Evolutionary conservation across 2,113 vertebrate species (phyloP), one percentile per base, ranked within the genome.

Genomic region (Corvus hawaiiensis): DNA sequence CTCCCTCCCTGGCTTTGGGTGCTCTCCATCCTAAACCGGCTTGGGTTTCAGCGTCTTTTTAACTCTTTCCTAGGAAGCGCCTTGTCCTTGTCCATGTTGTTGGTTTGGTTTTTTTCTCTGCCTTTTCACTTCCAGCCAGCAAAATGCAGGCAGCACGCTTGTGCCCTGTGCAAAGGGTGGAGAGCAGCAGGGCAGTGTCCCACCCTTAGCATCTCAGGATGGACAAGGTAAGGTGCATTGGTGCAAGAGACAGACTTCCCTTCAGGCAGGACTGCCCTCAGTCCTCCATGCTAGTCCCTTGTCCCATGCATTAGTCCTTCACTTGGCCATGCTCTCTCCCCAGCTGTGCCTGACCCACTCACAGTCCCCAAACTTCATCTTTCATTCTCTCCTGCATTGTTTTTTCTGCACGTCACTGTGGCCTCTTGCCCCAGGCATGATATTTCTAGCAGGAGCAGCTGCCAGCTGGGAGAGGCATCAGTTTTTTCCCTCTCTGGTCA

Each of bases 51-150:
- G 72, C 0, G 30, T 55, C 75, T 90, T 88, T 97, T 97, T 97
- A 97, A 97, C 96, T 89, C 95, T 95, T 97, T 96, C 95, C 80
- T 97, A 56, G 86, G 21, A 63, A 73, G 59, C 5, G 24, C 26
- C 30, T 86, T 74, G 67, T 61, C 84, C 16, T 88, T 54, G 35
- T 26, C 4, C 6, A 3, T 15, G 24, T 62, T 27, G 6, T 8
- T 28, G 22, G 3, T 39, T 26, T 56, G 11, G 24, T 28, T 13
- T 66, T 51, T 54, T 10, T 1, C 52, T 43, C 48, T 13, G 12
- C n/a, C 26, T 83, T 88, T 93, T 90, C 2, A 0, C 39, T 81
- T 74, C 43, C 35, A 7, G 30, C 18, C 48, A 17, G 56, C 17
- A 18, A 77, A 71, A 41, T 3, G 26, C 26, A 32, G 54, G n/a